Evolutionary conservation across 2,113 vertebrate species (phyloP), one percentile per base, ranked within the genome.

Genomic region (Thalassoma bifasciatum): DNA sequence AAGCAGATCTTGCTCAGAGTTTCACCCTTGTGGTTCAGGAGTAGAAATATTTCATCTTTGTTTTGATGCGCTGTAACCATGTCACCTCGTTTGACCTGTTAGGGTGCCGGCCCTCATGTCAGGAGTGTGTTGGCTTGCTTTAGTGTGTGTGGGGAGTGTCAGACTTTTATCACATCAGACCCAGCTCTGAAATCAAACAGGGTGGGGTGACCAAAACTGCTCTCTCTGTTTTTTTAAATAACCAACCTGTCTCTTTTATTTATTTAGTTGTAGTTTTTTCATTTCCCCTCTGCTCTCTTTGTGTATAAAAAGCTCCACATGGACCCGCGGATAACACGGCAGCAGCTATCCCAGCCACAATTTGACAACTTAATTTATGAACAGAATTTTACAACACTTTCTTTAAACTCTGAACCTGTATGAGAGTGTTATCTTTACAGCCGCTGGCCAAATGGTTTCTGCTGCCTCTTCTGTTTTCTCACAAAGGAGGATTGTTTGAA

Each of bases 1-100:
- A 54, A 23, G 38, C 10, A 42, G 60, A 77, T 62, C 26, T 70
- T 69, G 58, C 23, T 68, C 46, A 23, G 59, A 24, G 77, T 68
- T 79, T 69, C 19, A 40, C 26, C 24, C 24, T 19, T 23, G 53
- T 50, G 13, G n/a, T 26, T 69, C 10, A 9, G 37, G 10, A 59
- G 17, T 19, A n/a, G 12, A 26, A 34, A 60, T 56, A 30, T 34
- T 50, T 64, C 8, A 59, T 26, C 17, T 54, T 68, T 70, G 69
- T 14, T 44, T 13, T 44, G 42, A 44, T n/a, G 58, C 19, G 40
- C 16, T 3, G 61, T 38, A n/a, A 30, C 66, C 56, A 30, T 77
- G 58, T 85, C 72, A 75, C 79, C 77, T 24, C 40, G 81, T 81
- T 46, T 56, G 74, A 81, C 84, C 74, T 81, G 78, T 69, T 74